These are phyloP conservation scores for human DNA, from an alignment of 2,113 vertebrate genomes.

Conservation along the genomic window GRCh38 chr4:84966501-84967000, in stretches of 20 bases:
- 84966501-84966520: slow-evolving; percentile 58
- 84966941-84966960: background rate
- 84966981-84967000: background rate
- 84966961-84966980: background rate
- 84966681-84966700: slow-evolving; percentile 59
- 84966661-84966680: slow-evolving; percentile 65
- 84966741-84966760: slow-evolving; percentile 47
- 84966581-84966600: slow-evolving; percentile 63
- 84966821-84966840: background rate
- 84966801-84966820: background rate
- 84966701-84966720: slow-evolving; percentile 72
- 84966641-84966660: slow-evolving; percentile 81
- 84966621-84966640: slow-evolving; percentile 82
- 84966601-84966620: slow-evolving; percentile 50
- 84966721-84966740: slow-evolving; percentile 66
- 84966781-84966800: slow-evolving; percentile 60
- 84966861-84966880: background rate
- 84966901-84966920: background rate
- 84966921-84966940: background rate
- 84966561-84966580: slow-evolving; percentile 78
- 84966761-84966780: background rate
- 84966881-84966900: background rate
- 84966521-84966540: slow-evolving; percentile 73
- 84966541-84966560: slow-evolving; percentile 42
- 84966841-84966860: background rate